phyloP scores from a whole-genome alignment of 1,140 invertebrate genomes.

The Lordiphosa mommai region DNA sequence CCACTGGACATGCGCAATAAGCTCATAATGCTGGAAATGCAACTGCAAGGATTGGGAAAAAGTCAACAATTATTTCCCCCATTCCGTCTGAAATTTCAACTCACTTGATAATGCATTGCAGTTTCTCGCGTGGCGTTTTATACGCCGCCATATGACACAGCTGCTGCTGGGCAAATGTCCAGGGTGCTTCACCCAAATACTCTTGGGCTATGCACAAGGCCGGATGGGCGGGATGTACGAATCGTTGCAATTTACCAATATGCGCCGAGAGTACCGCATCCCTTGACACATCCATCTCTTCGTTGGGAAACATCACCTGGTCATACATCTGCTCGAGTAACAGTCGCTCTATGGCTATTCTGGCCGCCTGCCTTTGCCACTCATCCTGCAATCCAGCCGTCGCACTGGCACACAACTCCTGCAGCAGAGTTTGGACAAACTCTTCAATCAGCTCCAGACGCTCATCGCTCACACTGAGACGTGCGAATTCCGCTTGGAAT shows the following conservation, averaged over 20 bases:
- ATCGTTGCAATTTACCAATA: slow-evolving; percentile 89
- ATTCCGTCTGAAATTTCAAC: no score
- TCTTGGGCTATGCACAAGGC: slow-evolving; percentile 90
- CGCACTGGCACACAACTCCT: slow-evolving; percentile 46
- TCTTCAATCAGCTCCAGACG: slow-evolving; percentile 87
- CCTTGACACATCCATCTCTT: slow-evolving; percentile 94
- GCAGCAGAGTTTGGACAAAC: slow-evolving; percentile 81
- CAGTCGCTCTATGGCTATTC: slow-evolving; percentile 88
- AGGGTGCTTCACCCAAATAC: slow-evolving; percentile 95
- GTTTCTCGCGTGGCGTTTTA: slow-evolving; percentile 96
- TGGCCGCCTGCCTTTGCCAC: slow-evolving; percentile 85
- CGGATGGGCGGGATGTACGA: slow-evolving; percentile 91
- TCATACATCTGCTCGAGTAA: slow-evolving; percentile 94
- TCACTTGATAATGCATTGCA: slow-evolving; percentile 84
- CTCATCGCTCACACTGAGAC: slow-evolving; percentile 88
- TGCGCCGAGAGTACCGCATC: slow-evolving; percentile 95
- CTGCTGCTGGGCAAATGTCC: slow-evolving; percentile 97
- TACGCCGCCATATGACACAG: slow-evolving; percentile 95
- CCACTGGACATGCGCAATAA: slow-evolving; percentile 90
- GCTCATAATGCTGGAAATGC: slow-evolving; percentile 96
- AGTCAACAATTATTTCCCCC: not conserved
- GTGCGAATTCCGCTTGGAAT: slow-evolving; percentile 90
- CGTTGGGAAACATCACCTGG: slow-evolving; percentile 97
- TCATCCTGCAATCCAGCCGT: slow-evolving; percentile 81
- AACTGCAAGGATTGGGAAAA: slow-evolving; percentile 83